Evolutionary conservation across 2,113 vertebrate species (phyloP), one percentile per base, ranked within the genome.

Genomic region (Ciconia maguari): DNA sequence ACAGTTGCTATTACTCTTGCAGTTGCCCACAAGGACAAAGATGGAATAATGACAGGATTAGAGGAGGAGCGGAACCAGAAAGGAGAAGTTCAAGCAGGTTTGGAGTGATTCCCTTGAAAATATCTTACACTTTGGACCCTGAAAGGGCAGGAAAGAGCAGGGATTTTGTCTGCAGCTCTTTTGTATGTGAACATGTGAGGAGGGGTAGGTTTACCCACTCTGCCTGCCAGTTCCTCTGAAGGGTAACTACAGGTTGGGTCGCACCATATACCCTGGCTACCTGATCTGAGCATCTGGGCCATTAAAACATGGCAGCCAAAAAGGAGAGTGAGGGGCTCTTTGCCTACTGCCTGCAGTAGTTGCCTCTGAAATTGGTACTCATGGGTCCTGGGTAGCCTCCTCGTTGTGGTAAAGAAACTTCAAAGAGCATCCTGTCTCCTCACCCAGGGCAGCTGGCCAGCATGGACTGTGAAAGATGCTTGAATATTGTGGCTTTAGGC

Each of bases 401-500:
- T 82, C 4, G 0, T 4, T 48, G 65, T 30, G 13, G 38, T 36
- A 44, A 92, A 64, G 62, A 54, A 49, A 62, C 36, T 83, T 90
- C 46, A 75, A 72, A 65, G 19, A 70, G 25, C 17, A 61, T 62
- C 25, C 29, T 74, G 12, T 12, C 42, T 60, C 44, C 22, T 9
- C 18, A 44, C 20, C 10, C n/a, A 60, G 70, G 61, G 18, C 66
- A 77, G 38, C 27, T 3, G n/a, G 20, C 26, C 36, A 81, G 10
- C 2, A 3, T 1, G 3, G 52, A 3, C 52, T 80, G 24, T 7
- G n/a, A 66, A 72, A 80, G 52, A 20, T 1, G 1, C 25, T 38
- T 16, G 34, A 69, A 49, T 26, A 36, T 46, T 83, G 27, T 80
- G 58, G 58, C 68, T 96, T 89, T 16, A 74, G 90, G 88, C 87